phyloP scores from a whole-genome alignment of 1,140 invertebrate genomes.

The Oryzaephilus surinamensis region DNA sequence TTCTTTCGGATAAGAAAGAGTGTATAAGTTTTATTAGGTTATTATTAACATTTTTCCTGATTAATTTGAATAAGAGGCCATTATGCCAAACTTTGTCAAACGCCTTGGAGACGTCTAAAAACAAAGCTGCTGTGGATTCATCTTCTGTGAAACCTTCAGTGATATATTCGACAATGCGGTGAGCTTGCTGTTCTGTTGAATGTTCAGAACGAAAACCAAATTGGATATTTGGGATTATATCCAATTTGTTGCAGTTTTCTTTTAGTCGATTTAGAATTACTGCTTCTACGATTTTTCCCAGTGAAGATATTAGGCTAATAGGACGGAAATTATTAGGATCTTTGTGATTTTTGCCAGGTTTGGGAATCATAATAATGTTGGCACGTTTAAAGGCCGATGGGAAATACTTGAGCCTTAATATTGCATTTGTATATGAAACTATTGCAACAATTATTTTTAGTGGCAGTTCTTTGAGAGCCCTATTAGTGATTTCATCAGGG shows the following conservation, averaged over 20 bases:
- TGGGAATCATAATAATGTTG: background rate
- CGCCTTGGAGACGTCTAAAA: constrained; percentile 23
- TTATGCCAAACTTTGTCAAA: constrained; percentile 25
- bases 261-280: background rate
- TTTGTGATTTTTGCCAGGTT: constrained; percentile 1
- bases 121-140: constrained; percentile 11
- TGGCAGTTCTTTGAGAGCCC: background rate
- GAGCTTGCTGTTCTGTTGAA: background rate
- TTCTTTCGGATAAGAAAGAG: constrained; percentile 15
- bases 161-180: background rate
- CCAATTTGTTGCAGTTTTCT: background rate
- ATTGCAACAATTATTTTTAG: background rate
- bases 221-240: background rate
- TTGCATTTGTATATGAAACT: background rate
- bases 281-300: background rate
- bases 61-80: constrained; percentile 19
- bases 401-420: background rate
- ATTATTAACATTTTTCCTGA: constrained; percentile 4
- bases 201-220: background rate
- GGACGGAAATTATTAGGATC: background rate
- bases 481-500: background rate
- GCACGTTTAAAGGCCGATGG: background rate
- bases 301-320: background rate
- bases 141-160: background rate
- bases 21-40: constrained; percentile 9